Conservation (phyloP, 1,140 invertebrate species). For the Patella vulgata region DNA sequence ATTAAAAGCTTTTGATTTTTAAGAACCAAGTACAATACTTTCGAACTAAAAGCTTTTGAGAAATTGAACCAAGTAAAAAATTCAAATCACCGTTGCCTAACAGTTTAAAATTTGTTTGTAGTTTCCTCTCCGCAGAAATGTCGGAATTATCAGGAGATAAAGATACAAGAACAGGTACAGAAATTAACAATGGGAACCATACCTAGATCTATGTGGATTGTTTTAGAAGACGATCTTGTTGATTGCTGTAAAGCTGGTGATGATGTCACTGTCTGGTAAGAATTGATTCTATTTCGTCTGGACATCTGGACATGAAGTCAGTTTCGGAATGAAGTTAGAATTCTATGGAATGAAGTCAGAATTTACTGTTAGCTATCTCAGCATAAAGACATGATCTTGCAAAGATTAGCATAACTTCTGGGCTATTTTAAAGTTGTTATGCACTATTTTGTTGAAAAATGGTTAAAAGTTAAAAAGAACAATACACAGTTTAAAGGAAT, state of each 20-base stretch:
- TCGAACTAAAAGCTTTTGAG: no score
- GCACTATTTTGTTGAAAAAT: neutral
- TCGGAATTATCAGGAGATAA: constrained; percentile 91
- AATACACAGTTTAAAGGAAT: no score
- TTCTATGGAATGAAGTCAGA: no score
- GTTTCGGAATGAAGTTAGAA: no score
- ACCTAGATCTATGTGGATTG: constrained; percentile 81
- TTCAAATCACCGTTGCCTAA: no score
- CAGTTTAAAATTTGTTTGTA: no score
- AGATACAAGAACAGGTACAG: constrained; percentile 81
- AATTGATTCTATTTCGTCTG: neutral
- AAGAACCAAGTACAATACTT: no score
- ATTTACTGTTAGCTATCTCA: neutral
- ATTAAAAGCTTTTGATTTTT: no score
- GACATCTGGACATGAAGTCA: no score
- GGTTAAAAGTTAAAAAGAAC: no score
- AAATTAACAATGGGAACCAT: constrained; percentile 78
- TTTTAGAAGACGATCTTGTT: constrained; percentile 87
- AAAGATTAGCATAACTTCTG: neutral
- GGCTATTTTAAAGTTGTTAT: neutral
- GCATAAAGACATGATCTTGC: neutral
- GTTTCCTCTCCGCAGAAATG: constrained; percentile 72
- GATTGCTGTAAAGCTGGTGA: constrained; percentile 89
- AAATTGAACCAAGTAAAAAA: no score
- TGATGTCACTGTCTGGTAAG: constrained; percentile 84